Evolutionary conservation across 2,797 vertebrate genomes (phyloP).

Genomic region (Melanotaenia nigrans): DNA sequence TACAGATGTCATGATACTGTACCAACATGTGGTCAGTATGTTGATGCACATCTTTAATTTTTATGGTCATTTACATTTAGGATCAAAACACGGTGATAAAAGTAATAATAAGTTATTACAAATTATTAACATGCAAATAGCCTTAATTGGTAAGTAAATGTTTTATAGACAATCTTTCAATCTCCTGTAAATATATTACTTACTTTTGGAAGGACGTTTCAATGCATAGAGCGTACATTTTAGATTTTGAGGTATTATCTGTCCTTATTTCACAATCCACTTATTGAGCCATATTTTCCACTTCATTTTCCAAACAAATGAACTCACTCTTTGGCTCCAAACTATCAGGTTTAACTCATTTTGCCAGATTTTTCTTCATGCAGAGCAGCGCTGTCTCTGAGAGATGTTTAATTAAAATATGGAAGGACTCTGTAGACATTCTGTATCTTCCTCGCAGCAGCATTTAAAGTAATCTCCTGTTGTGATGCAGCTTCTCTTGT

Average conservation of each 20-base stretch:
- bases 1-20: too few relatives aligned
- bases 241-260: background rate
- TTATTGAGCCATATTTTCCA: background rate
- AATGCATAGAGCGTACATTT: background rate
- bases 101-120: background rate
- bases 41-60: background rate
- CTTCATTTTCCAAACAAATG: background rate
- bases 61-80: background rate
- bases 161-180: background rate
- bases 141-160: background rate
- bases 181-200: background rate
- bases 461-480: constrained; percentile 17
- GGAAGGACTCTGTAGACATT: background rate
- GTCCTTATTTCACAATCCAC: background rate
- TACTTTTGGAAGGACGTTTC: background rate
- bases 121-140: background rate
- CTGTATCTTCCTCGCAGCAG: constrained; percentile 13
- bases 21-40: too few relatives aligned
- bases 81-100: background rate
- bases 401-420: constrained; percentile 25
- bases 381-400: constrained; percentile 32
- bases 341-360: constrained; percentile 24
- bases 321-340: background rate
- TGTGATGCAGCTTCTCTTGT: constrained; percentile 44
- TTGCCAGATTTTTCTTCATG: constrained; percentile 29